phyloP scores from a whole-genome alignment of 2,888 invertebrate genomes.

The Lasioglossum villosulum region DNA sequence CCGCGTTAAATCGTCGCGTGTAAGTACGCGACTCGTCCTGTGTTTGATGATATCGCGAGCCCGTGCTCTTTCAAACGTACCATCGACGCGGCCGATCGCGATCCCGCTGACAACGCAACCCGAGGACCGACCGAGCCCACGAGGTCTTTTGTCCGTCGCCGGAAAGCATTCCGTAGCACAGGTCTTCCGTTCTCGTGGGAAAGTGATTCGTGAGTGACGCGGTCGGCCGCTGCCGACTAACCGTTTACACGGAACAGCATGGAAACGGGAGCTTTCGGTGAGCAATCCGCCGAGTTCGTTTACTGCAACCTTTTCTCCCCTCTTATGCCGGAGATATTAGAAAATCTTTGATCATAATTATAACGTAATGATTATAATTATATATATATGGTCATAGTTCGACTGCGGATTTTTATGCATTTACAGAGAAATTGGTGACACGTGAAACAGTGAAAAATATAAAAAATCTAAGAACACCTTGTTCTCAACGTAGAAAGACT shows the following conservation, averaged over 20 bases:
- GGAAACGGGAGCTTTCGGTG: neutral
- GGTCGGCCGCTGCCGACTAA: neutral
- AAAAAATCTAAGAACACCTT: no score
- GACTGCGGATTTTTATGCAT: no score
- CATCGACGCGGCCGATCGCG: conserved; percentile 43
- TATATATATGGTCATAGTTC: neutral
- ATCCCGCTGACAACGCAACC: conserved; percentile 53
- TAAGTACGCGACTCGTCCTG: neutral
- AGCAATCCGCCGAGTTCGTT: neutral
- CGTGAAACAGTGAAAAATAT: no score
- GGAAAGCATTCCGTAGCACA: conserved; percentile 56
- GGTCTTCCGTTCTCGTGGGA: conserved; percentile 53
- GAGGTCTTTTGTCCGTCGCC: conserved; percentile 32
- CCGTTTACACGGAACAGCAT: conserved; percentile 2
- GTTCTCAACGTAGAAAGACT: no score
- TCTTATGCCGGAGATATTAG: no score
- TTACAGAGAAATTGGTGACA: no score
- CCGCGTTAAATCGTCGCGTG: neutral
- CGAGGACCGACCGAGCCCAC: neutral
- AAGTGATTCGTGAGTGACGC: conserved; percentile 26
- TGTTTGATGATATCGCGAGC: conserved; percentile 35
- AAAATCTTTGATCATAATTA: no score
- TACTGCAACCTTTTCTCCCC: neutral
- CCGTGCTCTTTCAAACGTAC: conserved; percentile 8
- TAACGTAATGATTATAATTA: no score